These are phyloP conservation scores for Microcebus griseorufus DNA, from an alignment of 2,113 vertebrate genomes.

Conservation along the genomic window DNA sequence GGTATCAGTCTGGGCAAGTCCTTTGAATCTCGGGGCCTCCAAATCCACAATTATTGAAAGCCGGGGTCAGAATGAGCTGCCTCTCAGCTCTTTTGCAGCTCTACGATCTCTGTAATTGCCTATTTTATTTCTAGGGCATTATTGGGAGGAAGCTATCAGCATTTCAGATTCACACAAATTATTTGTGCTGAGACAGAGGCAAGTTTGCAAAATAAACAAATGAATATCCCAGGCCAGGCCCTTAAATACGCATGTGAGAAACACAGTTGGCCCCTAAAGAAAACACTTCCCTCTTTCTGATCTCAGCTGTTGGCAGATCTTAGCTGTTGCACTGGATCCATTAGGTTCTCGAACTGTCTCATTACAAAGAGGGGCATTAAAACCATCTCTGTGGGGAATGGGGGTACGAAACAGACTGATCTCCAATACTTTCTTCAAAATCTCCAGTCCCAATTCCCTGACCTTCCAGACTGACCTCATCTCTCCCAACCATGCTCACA, in stretches of 20 bases:
- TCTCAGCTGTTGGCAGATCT: neutral
- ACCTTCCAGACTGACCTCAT: too few relatives aligned
- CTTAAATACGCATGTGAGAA: neutral
- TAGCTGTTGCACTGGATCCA: neutral
- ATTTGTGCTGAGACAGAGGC: neutral
- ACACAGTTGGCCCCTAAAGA: neutral
- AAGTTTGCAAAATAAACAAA: neutral
- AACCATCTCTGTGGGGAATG: neutral
- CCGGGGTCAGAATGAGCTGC: neutral
- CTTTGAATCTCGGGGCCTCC: neutral
- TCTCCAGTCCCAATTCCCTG: neutral
- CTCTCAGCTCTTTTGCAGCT: neutral
- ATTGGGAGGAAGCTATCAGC: neutral
- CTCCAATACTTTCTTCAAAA: neutral
- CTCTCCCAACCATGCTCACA: neutral
- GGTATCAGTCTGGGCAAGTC: neutral
- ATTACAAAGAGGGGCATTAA: neutral
- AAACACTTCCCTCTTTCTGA: neutral
- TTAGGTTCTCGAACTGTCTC: neutral
- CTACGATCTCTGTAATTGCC: neutral
- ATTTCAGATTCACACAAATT: neutral
- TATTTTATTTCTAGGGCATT: slow-evolving; percentile 25
- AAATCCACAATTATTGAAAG: neutral
- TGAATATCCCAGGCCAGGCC: neutral
- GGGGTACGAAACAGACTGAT: neutral